A percentile compares a stretch with the other conserved stretches of the same genome.
These are phyloP conservation scores for Hybos culiciformis DNA, from an alignment of 2,888 invertebrate genomes.

Conservation along the genomic window DNA sequence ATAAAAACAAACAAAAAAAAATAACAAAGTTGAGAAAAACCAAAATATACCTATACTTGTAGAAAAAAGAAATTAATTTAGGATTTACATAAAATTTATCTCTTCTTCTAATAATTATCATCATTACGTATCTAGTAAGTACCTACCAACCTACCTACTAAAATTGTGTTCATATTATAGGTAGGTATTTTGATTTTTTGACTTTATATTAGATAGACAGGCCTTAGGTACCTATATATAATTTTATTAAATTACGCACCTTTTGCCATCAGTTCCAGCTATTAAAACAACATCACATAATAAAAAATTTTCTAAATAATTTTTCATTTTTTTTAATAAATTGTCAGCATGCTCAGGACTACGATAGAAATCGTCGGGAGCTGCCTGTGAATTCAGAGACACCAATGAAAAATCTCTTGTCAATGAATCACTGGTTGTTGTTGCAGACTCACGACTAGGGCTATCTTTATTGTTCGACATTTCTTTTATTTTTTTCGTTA, in stretches of 20 bases:
- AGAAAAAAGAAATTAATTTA: too few species aligned
- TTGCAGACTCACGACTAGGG: constrained; percentile 33
- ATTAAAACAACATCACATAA: constrained; percentile 79
- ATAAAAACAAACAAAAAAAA: too few species aligned
- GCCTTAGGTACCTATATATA: too few species aligned
- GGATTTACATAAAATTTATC: too few species aligned
- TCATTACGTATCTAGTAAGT: too few species aligned
- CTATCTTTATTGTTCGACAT: constrained; percentile 30
- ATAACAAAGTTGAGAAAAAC: too few species aligned
- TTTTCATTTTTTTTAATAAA: constrained; percentile 68
- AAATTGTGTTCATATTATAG: too few species aligned
- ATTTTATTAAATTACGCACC: constrained; percentile 33
- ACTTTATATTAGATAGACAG: too few species aligned
- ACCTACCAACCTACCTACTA: too few species aligned
- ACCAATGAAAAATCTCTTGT: constrained; percentile 53
- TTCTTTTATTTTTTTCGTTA: neutral
- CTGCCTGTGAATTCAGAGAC: constrained; percentile 50
- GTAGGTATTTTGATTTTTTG: too few species aligned
- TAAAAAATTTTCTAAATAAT: constrained; percentile 66
- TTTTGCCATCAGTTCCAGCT: constrained; percentile 54
- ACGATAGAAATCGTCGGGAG: constrained; percentile 65
- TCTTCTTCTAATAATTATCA: too few species aligned
- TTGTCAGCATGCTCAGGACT: constrained; percentile 68
- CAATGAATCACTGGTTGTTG: constrained; percentile 36
- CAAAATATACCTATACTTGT: too few species aligned